Evolutionary conservation across 2,113 vertebrate species (phyloP), one percentile per base, ranked within the genome.

Genomic region (Spea bombifrons): DNA sequence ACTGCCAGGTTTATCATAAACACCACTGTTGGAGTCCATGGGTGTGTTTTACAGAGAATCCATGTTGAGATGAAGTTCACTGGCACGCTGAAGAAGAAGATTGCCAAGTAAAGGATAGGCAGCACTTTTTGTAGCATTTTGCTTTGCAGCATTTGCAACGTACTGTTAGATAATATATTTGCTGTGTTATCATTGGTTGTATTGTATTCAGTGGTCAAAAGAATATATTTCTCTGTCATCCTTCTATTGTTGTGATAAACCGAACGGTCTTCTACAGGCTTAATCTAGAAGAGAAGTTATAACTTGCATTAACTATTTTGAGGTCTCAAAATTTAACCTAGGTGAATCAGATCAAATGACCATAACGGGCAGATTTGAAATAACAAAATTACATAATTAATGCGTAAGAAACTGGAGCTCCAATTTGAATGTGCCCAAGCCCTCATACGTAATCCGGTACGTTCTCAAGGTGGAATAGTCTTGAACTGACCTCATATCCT

Each of bases 81-180:
- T 2, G 82, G 82, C 1, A 83, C 75, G 57, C 86, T 87, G 76
- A 88, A 69, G 9, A 81, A 4, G 55, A 86, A 78, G 71, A 76
- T 5, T 0, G 73, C 5, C n/a, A 83, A 70, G 66, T 81, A 85
- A 53, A 85, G 45, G 0, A 44, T 7, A 43, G 86, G 81, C 5
- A 83, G 8, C 30, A 52, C 67, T 30, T 30, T 0, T 0, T 5
- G 50, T 9, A 81, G 73, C 9, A 43, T 63, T 17, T 1, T 0
- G 50, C 72, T 85, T 43, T 17, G 57, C 12, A 84, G 69, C 47
- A 74, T 78, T 30, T 84, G 71, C 12, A 78, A 5, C 59, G 76
- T 43, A 76, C 13, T 61, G 10, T 49, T 17, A 46, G 3, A 0
- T 53, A 68, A n/a, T 7, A 5, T 9, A 8, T 48, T 15, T 8